These are phyloP conservation scores for Platysternon megacephalum DNA, from an alignment of 2,113 vertebrate genomes.

Conservation along the genomic window DNA sequence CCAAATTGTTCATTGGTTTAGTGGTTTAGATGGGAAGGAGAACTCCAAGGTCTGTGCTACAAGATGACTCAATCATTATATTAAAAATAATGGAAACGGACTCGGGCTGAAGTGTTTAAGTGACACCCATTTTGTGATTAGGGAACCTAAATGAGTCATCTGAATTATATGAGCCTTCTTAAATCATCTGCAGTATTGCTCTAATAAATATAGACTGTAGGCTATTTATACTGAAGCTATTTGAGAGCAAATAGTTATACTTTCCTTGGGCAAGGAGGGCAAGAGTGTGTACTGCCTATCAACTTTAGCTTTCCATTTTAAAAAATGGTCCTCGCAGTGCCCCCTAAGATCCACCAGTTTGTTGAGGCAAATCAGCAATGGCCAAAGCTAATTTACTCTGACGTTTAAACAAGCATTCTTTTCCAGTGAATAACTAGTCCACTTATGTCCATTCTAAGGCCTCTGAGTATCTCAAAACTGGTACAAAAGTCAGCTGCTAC, in stretches of 20 bases:
- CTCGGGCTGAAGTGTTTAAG: not conserved
- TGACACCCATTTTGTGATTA: not conserved
- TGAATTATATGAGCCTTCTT: not conserved
- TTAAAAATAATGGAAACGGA: not conserved
- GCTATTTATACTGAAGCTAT: conserved; percentile 1
- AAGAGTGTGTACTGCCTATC: not conserved
- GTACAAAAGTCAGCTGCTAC: not conserved
- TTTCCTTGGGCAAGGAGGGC: conserved; percentile 12
- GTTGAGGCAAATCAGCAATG: not conserved
- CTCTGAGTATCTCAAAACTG: not conserved
- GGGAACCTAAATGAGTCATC: not conserved
- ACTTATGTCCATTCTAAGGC: not conserved
- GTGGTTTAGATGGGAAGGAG: not conserved
- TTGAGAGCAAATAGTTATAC: conserved; percentile 34
- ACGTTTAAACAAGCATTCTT: not conserved
- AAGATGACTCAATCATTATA: not conserved
- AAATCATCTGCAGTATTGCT: not conserved
- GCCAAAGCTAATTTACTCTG: not conserved
- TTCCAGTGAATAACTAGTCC: not conserved
- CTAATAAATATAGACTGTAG: not conserved
- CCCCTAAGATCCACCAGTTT: not conserved
- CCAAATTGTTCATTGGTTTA: not conserved
- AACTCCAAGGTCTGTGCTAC: not conserved
- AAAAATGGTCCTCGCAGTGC: not conserved
- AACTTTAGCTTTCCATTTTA: conserved; percentile 41